phyloP scores from a whole-genome alignment of 2,113 vertebrate species.

The Dendrocopos noguchii region DNA sequence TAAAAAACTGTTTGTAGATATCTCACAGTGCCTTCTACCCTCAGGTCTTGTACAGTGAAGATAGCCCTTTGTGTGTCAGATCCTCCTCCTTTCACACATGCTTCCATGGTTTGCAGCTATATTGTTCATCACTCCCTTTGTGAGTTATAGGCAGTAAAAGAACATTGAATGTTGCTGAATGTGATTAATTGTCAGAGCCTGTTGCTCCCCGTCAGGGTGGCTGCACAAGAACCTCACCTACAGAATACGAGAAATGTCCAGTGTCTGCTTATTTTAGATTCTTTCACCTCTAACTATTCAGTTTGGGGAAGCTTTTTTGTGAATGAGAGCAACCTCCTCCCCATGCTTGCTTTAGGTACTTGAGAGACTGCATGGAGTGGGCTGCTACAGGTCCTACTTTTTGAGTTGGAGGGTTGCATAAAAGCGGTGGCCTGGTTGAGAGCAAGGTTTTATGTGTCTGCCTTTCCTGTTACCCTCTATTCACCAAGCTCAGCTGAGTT shows the following conservation, averaged over 20 bases:
- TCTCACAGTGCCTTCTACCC: not conserved
- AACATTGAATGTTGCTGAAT: not conserved
- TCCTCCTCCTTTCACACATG: not conserved
- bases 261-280: constrained; percentile 14
- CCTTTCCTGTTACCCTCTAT: not conserved
- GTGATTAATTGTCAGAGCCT: constrained; percentile 49
- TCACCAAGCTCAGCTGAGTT: not conserved
- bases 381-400: not conserved
- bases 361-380: not conserved
- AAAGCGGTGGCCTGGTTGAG: not conserved
- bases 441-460: not conserved
- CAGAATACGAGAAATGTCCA: not conserved
- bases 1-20: constrained; percentile 37
- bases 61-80: constrained; percentile 42
- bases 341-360: not conserved
- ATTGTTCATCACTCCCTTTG: constrained; percentile 13
- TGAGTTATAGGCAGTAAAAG: constrained; percentile 11
- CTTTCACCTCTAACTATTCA: not conserved
- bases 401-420: not conserved
- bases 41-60: constrained; percentile 26
- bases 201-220: not conserved
- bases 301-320: not conserved
- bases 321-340: not conserved
- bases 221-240: constrained; percentile 60
- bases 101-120: constrained; percentile 31